These are phyloP conservation scores for Eupleurogrammus muticus DNA, from an alignment of 2,797 vertebrate genomes.

Conservation along the genomic window DNA sequence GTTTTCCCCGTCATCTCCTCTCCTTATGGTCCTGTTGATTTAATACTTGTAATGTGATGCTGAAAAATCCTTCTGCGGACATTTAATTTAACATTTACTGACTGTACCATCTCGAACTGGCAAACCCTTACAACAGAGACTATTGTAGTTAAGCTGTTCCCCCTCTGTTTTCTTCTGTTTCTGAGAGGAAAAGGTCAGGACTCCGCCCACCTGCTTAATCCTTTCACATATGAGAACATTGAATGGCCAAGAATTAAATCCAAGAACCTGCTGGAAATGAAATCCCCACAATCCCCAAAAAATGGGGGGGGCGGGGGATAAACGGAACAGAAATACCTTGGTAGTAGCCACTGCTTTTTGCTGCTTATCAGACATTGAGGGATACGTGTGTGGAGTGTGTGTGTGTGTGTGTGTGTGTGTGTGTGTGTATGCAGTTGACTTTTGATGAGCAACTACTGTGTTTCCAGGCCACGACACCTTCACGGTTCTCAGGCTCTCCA, in stretches of 20 bases:
- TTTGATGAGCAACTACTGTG: neutral
- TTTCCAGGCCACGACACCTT: neutral
- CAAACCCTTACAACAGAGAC: conserved; percentile 16
- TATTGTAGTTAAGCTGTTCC: conserved; percentile 31
- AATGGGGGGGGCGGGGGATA: neutral
- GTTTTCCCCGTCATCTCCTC: neutral
- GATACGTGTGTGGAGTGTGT: conserved; percentile 3
- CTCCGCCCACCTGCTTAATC: conserved; percentile 48
- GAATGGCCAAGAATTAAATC: conserved; percentile 39
- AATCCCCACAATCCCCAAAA: conserved; percentile 18
- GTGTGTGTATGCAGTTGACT: too few species aligned
- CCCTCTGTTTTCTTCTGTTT: conserved; percentile 30
- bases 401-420: too few species aligned
- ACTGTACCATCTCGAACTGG: neutral
- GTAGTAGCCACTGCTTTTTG: conserved; percentile 12
- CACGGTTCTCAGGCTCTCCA: conserved; percentile 8
- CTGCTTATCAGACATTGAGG: conserved; percentile 9
- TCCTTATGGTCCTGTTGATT: neutral
- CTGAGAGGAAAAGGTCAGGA: conserved; percentile 33
- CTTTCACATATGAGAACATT: conserved; percentile 47
- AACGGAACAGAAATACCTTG: neutral
- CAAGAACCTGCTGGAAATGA: conserved; percentile 33
- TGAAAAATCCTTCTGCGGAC: conserved; percentile 7
- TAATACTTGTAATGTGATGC: neutral
- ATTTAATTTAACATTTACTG: conserved; percentile 1